These are phyloP conservation scores for Triplophysa rosa DNA, from an alignment of 2,113 vertebrate species.

Conservation along the genomic window DNA sequence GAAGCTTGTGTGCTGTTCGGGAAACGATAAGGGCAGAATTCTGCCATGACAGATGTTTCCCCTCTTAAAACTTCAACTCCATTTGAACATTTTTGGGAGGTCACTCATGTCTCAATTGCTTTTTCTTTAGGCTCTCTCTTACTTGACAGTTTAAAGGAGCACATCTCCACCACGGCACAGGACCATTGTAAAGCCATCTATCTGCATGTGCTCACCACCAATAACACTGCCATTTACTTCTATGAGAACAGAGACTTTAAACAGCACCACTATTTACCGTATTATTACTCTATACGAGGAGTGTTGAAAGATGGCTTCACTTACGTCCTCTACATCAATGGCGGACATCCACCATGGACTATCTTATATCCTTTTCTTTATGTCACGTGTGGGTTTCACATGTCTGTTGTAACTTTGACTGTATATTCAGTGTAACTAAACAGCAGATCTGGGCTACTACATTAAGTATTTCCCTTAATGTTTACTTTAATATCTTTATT, in stretches of 20 bases:
- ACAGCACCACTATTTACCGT: conserved; percentile 98
- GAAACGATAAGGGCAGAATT: background rate
- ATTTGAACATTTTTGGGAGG: background rate
- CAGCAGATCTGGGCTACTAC: no score
- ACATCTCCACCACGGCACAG: conserved; percentile 94
- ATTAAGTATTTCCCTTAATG: no score
- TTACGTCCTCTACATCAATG: conserved; percentile 97
- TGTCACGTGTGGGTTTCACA: background rate
- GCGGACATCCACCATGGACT: conserved; percentile 96
- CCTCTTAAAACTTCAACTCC: background rate
- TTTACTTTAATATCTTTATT: no score
- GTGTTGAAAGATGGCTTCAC: conserved; percentile 98
- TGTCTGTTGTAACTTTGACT: background rate
- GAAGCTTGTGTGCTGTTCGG: background rate
- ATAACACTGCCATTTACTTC: conserved; percentile 95
- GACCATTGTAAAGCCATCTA: conserved; percentile 99
- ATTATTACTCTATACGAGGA: conserved; percentile 97
- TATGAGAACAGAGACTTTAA: conserved; percentile 98
- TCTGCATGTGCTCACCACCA: conserved; percentile 96
- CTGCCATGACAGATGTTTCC: background rate
- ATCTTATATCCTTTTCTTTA: conserved; percentile 93
- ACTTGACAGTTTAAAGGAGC: conserved; percentile 97
- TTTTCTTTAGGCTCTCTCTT: conserved; percentile 84
- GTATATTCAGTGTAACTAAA: no score
- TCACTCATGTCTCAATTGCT: background rate